A percentile compares a stretch with the other conserved stretches of the same genome.
Evolutionary conservation across 1,140 invertebrate genomes (phyloP).

Genomic region (Achroia grisella): DNA sequence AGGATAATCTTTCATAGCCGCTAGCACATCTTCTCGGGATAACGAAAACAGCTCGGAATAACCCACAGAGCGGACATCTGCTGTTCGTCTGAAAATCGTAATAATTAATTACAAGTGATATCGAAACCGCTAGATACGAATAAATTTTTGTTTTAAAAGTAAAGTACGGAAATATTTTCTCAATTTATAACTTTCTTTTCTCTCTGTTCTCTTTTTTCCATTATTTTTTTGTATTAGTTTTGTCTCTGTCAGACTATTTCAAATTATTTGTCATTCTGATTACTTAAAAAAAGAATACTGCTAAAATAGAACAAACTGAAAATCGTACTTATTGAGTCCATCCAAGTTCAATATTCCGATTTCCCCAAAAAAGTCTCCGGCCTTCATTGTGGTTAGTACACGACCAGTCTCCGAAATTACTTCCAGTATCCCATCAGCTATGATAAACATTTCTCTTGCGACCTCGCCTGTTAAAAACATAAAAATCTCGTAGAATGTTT

Average conservation of each 20-base stretch:
- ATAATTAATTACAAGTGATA: background rate
- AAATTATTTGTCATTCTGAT: too few relatives aligned
- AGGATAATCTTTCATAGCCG: slow-evolving; percentile 97
- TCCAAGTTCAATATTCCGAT: slow-evolving; percentile 97
- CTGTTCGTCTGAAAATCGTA: slow-evolving; percentile 85
- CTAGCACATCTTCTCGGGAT: slow-evolving; percentile 94
- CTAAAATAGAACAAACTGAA: slow-evolving; percentile 2
- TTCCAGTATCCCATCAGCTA: slow-evolving; percentile 96
- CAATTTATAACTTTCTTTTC: too few relatives aligned
- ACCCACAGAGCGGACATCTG: slow-evolving; percentile 95
- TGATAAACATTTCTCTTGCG: slow-evolving; percentile 98
- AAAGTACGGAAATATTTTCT: too few relatives aligned
- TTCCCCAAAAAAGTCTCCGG: slow-evolving; percentile 98
- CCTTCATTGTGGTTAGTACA: slow-evolving; percentile 96
- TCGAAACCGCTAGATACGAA: too few relatives aligned
- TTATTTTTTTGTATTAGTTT: too few relatives aligned
- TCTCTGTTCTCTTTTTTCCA: too few relatives aligned
- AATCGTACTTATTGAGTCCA: slow-evolving; percentile 92
- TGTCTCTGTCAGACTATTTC: too few relatives aligned
- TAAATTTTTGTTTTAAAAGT: too few relatives aligned
- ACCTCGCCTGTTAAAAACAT: slow-evolving; percentile 77
- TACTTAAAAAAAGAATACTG: too few relatives aligned
- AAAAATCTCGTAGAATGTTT: too few relatives aligned
- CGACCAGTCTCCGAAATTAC: slow-evolving; percentile 95
- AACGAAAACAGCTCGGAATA: slow-evolving; percentile 97